Evolutionary conservation across 2,113 vertebrate species (phyloP).

Genomic region (Brienomyrus brachyistius): DNA sequence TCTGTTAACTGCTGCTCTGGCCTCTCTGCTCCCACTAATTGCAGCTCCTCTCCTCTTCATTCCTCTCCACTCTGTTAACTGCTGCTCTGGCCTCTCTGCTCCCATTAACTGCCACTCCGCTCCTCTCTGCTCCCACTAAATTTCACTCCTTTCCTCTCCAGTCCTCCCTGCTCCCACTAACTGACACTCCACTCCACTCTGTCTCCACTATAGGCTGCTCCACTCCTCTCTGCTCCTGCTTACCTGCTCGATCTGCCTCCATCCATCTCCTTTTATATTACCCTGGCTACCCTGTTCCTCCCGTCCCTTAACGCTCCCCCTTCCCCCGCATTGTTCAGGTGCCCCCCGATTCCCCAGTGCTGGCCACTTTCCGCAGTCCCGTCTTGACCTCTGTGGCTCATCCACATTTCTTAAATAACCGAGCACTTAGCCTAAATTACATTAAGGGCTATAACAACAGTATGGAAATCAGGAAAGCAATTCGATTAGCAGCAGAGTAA

Average conservation of each 20-base stretch:
- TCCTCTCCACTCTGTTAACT: no score
- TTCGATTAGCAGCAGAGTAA: slow-evolving; percentile 64
- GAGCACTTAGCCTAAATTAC: slow-evolving; percentile 68
- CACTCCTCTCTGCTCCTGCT: background rate
- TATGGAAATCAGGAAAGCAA: slow-evolving; percentile 67
- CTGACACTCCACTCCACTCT: no score
- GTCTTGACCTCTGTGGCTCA: slow-evolving; percentile 54
- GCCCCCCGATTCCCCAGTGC: slow-evolving; percentile 19
- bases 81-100: no score
- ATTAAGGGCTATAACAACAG: slow-evolving; percentile 63
- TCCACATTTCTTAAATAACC: slow-evolving; percentile 66
- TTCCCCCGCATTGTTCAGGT: slow-evolving; percentile 15
- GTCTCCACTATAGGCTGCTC: no score
- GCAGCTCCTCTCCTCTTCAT: background rate
- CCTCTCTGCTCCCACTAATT: background rate
- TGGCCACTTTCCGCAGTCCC: slow-evolving; percentile 42
- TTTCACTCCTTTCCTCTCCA: no score
- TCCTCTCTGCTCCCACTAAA: no score
- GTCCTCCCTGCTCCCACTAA: no score
- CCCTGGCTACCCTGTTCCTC: slow-evolving; percentile 1
- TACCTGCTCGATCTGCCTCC: no score
- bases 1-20: no score
- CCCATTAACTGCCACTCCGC: no score
- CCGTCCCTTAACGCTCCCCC: background rate
- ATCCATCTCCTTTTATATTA: slow-evolving; percentile 8